phyloP scores from a whole-genome alignment of 2,888 invertebrate genomes.

The Heliconius ethilla region DNA sequence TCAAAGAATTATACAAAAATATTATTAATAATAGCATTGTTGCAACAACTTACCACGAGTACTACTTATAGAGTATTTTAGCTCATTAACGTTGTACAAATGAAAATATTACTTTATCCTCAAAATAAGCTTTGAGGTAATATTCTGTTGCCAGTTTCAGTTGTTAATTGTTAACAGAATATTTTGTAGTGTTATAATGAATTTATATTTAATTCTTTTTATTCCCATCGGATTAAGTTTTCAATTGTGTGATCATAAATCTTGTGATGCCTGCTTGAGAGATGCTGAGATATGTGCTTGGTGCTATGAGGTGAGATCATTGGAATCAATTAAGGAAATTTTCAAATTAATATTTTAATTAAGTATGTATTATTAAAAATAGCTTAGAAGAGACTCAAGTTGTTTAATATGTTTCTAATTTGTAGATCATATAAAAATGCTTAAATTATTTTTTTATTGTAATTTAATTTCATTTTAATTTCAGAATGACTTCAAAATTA shows the following conservation, averaged over 20 bases:
- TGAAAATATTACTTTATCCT: constrained; percentile 3
- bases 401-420: not conserved
- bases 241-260: constrained; percentile 53
- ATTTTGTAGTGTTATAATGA: constrained; percentile 1
- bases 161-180: not conserved
- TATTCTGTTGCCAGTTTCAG: not conserved
- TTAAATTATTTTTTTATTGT: no score
- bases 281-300: constrained; percentile 60
- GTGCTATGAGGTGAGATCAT: constrained; percentile 60
- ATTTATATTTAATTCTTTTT: constrained; percentile 35
- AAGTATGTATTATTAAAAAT: not conserved
- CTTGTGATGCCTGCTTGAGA: constrained; percentile 63
- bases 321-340: not conserved
- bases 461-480: constrained; percentile 17
- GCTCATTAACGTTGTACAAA: no score
- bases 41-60: not conserved
- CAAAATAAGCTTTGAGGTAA: not conserved
- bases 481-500: constrained; percentile 46
- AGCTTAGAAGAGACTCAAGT: not conserved
- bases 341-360: not conserved
- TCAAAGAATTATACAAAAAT: no score
- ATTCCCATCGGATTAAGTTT: constrained; percentile 37
- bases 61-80: not conserved
- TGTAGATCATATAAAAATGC: no score
- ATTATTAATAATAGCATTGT: no score